Evolutionary conservation across 2,113 vertebrate species (phyloP), one percentile per base, ranked within the genome.

Genomic region (Platichthys flesus): DNA sequence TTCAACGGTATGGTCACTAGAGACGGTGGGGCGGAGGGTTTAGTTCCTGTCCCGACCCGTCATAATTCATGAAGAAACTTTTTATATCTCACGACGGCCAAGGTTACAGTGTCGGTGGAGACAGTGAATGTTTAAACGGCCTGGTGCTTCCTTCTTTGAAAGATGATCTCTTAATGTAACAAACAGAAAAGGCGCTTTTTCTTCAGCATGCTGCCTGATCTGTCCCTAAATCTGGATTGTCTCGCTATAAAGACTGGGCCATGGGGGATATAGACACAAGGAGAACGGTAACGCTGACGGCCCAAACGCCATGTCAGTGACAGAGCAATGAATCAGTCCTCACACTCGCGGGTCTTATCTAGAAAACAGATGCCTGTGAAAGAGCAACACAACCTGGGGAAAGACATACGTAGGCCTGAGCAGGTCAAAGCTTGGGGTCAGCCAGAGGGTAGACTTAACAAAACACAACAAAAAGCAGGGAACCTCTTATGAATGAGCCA

Each of bases 281-380:
- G 82, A 89, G 86, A 85, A 68, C 20, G 0, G 77, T 55, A 74
- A 84, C 82, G 86, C 85, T 66, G 67, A 77, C 78, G 76, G 83
- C 80, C 58, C 74, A 28, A 91, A 85, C 74, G 76, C 77, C 71
- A 61, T 55, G 72, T 84, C 85, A 82, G 73, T 86, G 88, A 87
- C 91, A 90, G 72, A 79, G 67, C 84, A 58, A 90, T 92, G 93
- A 94, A 93, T 93, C 89, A 93, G 68, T 61, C 35, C 66, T 56
- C 28, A 60, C 54, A 69, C 82, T 81, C 69, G 16, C 4, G 10
- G 51, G 28, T 68, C 81, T 86, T 83, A 93, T 93, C 84, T 90
- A 83, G 74, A 92, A 93, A 94, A 90, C 93, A 95, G 90, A 93
- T 93, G 92, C 68, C 79, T 76, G 67, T 5, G 52, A 85, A 68